Evolutionary conservation across 2,888 invertebrate species (phyloP).

Genomic region (Macrostomum cliftonense): DNA sequence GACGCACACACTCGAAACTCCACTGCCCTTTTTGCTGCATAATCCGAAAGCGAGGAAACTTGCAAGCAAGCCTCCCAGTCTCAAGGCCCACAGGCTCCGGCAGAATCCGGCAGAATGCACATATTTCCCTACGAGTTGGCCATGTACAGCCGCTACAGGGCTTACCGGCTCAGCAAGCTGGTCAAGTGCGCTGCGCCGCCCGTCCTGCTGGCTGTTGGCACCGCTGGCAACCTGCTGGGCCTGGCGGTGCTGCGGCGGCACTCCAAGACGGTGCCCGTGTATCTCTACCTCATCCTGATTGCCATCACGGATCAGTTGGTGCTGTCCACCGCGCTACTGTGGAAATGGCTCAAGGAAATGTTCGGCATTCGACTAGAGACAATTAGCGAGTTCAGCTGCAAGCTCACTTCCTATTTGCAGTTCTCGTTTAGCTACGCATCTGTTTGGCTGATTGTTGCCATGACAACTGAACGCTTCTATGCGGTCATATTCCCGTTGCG

Average conservation of each 20-base stretch:
- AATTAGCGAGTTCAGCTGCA: slow-evolving; percentile 22
- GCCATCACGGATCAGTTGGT: slow-evolving; percentile 27
- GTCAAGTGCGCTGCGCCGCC: slow-evolving; percentile 15
- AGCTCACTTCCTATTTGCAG: slow-evolving; percentile 13
- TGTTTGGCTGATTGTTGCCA: slow-evolving; percentile 31
- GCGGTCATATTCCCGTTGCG: no score
- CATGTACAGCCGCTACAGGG: no score
- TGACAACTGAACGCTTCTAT: slow-evolving; percentile 23
- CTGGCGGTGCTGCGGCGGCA: slow-evolving; percentile 24
- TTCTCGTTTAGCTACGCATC: slow-evolving; percentile 20
- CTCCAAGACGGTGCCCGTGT: slow-evolving; percentile 15
- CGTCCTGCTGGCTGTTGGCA: slow-evolving; percentile 25
- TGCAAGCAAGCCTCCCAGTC: no score
- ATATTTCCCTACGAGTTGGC: no score
- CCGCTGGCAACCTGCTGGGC: slow-evolving; percentile 28
- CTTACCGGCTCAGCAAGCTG: no score
- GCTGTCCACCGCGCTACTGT: slow-evolving; percentile 23
- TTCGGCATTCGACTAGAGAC: slow-evolving; percentile 19
- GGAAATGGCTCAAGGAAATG: slow-evolving; percentile 28
- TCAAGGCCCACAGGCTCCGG: no score
- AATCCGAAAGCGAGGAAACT: no score
- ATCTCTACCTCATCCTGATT: slow-evolving; percentile 25
- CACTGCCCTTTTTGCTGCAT: no score
- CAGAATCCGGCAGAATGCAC: no score
- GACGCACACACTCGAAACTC: no score